phyloP scores from a whole-genome alignment of 2,797 vertebrate genomes.

The Tokudaia tokunoshimensis region DNA sequence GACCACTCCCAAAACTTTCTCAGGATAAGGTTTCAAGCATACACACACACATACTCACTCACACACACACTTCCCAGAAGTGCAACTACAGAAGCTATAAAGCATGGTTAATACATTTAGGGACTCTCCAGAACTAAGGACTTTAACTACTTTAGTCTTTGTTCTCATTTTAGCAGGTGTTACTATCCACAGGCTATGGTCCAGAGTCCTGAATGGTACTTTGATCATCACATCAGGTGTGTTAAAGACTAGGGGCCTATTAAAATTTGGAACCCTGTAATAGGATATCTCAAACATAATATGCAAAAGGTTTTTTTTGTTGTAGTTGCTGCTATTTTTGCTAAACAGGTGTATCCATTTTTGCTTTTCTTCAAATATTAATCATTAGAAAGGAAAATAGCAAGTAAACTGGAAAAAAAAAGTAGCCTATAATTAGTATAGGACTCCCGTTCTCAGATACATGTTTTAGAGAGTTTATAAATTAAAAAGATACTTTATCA shows the following conservation, averaged over 20 bases:
- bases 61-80: not conserved
- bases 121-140: not conserved
- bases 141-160: not conserved
- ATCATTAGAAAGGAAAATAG: not conserved
- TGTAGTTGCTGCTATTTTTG: constrained; percentile 4
- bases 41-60: not conserved
- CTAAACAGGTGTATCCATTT: not conserved
- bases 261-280: not conserved
- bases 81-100: not conserved
- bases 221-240: not conserved
- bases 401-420: not conserved
- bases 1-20: not conserved
- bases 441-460: not conserved
- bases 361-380: constrained; percentile 42
- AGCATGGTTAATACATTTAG: not conserved
- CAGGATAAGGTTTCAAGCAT: not conserved
- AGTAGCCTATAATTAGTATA: not conserved
- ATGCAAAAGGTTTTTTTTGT: not conserved
- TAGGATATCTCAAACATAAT: not conserved
- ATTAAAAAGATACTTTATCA: constrained; percentile 10
- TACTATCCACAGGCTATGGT: not conserved
- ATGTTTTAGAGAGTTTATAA: not conserved
- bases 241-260: not conserved
- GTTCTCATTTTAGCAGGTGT: not conserved
- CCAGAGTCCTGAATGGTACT: too few species aligned